phyloP scores from a whole-genome alignment of 37 sponge, comb jelly and placozoan species.

The Theonella swinhoei region DNA sequence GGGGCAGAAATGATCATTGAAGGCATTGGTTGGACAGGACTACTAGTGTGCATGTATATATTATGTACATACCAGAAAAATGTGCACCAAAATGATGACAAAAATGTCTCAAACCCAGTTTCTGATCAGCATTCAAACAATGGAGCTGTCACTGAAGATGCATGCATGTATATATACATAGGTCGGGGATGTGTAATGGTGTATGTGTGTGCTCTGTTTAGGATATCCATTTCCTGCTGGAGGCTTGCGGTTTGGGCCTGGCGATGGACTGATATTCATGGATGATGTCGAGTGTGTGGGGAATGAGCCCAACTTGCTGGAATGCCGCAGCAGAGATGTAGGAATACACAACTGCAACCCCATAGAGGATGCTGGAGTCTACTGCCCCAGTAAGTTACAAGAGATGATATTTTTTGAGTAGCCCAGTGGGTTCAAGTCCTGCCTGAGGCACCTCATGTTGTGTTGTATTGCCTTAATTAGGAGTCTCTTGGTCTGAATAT shows the following conservation, averaged over 20 bases:
- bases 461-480: background rate
- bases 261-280: constrained; percentile 16
- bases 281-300: constrained; percentile 20
- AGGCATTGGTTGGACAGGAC: too few species aligned
- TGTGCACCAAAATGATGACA: too few species aligned
- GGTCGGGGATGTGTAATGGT: too few species aligned
- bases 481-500: background rate
- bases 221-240: too few species aligned
- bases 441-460: background rate
- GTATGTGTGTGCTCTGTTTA: too few species aligned
- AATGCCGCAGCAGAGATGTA: constrained; percentile 5
- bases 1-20: too few species aligned
- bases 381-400: constrained; percentile 31
- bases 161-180: too few species aligned
- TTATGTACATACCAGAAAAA: too few species aligned
- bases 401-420: background rate
- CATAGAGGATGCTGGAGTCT: constrained; percentile 44
- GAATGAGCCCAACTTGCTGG: constrained; percentile 21
- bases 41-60: too few species aligned
- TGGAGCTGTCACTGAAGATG: too few species aligned
- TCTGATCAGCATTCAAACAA: too few species aligned
- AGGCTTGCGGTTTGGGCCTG: constrained; percentile 7
- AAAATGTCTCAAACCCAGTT: too few species aligned
- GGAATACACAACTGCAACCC: constrained; percentile 23
- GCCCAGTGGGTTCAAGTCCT: background rate